Percentiles rank a stretch among this genome's conserved stretches.
These are phyloP conservation scores for Nomada ruficornis DNA, from an alignment of 2,888 invertebrate genomes.

Conservation along the genomic window DNA sequence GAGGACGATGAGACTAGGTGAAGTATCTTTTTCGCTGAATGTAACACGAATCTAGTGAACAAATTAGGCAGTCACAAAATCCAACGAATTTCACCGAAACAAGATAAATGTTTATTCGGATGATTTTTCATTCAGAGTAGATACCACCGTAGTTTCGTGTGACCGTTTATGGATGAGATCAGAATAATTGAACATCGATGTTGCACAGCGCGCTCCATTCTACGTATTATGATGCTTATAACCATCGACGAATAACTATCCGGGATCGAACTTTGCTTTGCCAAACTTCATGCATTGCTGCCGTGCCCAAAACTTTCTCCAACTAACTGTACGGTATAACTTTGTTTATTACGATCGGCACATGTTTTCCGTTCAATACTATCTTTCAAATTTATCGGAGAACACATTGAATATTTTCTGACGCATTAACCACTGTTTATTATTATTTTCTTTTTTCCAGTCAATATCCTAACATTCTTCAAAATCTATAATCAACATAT, in stretches of 20 bases:
- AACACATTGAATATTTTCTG: not conserved
- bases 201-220: too few relatives aligned
- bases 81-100: too few relatives aligned
- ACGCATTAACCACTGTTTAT: too few relatives aligned
- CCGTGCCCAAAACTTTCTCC: not conserved
- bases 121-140: too few relatives aligned
- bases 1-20: constrained; percentile 78
- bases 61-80: too few relatives aligned
- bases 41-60: too few relatives aligned
- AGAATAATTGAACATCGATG: not conserved
- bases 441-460: too few relatives aligned
- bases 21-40: not conserved
- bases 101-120: too few relatives aligned
- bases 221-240: not conserved
- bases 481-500: not conserved
- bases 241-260: not conserved
- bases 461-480: too few relatives aligned
- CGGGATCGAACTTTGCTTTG: not conserved
- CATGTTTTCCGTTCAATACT: too few relatives aligned
- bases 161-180: too few relatives aligned
- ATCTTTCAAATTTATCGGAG: not conserved
- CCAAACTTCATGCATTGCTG: not conserved
- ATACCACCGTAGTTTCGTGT: too few relatives aligned
- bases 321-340: not conserved
- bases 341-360: not conserved